Base-by-base conservation (phyloP, 2,113 vertebrate genomes). In the Sylvia atricapilla region DNA sequence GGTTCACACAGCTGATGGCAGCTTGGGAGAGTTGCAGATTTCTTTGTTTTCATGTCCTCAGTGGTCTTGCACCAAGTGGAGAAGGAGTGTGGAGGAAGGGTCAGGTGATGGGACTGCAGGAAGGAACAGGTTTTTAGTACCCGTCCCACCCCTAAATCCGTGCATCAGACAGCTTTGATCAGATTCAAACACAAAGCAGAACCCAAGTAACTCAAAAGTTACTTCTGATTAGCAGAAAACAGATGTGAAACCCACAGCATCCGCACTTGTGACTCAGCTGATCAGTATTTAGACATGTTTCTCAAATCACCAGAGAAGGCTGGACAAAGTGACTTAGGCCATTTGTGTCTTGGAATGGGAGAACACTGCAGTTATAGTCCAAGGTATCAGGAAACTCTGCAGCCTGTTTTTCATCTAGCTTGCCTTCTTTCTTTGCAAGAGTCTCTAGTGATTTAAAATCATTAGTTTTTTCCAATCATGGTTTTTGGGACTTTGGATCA, bases 211-310 rank as follows among this genome's bases (percentile, higher is more conserved):
- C 96, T 97, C 97, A 94, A 91, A 94, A 93, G 89, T 96, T 91
- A 96, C 94, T 96, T 97, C 89, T 96, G 97, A 89, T 97, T 97
- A 96, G 83, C 97, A 97, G 96, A 96, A 97, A 98, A 97, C 97
- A 98, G 98, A 97, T 98, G 98, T 98, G 97, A 98, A 98, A 98
- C 98, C 98, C 98, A 98, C 98, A 98, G 98, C 96, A 96, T 97
- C 93, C 31, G 87, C 95, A 96, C 88, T 80, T 82, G 63, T 87
- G 84, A 96, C 95, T 86, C 89, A 56, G 87, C 69, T 79, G 82
- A 47, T 70, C 18, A 4, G 77, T 66, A 94, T 91, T 77, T 90
- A 75, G 76, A 84, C 87, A 90, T 19, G 31, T 79, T 84, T 88
- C 81, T 84, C 60, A 39, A 93, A 73, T 78, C 67, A 84, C 78